A percentile compares a stretch with the other conserved stretches of the same genome.
phyloP scores from a whole-genome alignment of 2,888 invertebrate species.

The Pedicia rivosa region DNA sequence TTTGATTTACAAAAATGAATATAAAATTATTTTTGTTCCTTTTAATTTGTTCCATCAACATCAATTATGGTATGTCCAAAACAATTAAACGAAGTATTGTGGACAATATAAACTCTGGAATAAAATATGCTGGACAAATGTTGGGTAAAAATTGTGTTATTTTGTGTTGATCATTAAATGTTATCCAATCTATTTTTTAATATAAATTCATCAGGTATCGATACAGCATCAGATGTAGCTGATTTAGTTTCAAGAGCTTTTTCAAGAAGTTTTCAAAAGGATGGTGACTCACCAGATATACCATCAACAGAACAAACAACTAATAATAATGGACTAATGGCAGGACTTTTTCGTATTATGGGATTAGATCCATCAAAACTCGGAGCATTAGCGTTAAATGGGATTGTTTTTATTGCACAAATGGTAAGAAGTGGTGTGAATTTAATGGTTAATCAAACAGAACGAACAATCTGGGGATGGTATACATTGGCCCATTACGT shows the following conservation, averaged over 20 bases:
- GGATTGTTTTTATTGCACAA: slow-evolving; percentile 68
- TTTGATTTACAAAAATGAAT: too few species aligned
- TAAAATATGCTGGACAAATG: slow-evolving; percentile 27
- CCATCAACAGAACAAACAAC: slow-evolving; percentile 8
- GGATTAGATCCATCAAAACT: slow-evolving; percentile 62
- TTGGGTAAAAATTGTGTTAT: slow-evolving; percentile 17
- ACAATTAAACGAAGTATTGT: slow-evolving; percentile 16
- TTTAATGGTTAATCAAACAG: background rate
- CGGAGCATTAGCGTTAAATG: slow-evolving; percentile 68
- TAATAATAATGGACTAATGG: slow-evolving; percentile 14
- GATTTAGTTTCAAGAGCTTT: slow-evolving; percentile 42
- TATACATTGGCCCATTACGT: background rate
- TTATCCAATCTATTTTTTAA: background rate
- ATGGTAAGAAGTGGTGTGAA: slow-evolving; percentile 37
- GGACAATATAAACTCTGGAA: slow-evolving; percentile 25
- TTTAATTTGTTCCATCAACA: too few species aligned
- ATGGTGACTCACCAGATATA: slow-evolving; percentile 12
- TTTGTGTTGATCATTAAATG: background rate
- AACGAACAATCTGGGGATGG: background rate
- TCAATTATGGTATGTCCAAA: too few species aligned
- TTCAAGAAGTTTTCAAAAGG: slow-evolving; percentile 17
- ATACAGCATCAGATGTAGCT: slow-evolving; percentile 40
- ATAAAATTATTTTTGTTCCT: too few species aligned
- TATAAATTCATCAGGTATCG: slow-evolving; percentile 23
- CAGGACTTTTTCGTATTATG: slow-evolving; percentile 46